These are phyloP conservation scores for Thoracochromis brauschi DNA, from an alignment of 2,113 vertebrate species.

Conservation along the genomic window DNA sequence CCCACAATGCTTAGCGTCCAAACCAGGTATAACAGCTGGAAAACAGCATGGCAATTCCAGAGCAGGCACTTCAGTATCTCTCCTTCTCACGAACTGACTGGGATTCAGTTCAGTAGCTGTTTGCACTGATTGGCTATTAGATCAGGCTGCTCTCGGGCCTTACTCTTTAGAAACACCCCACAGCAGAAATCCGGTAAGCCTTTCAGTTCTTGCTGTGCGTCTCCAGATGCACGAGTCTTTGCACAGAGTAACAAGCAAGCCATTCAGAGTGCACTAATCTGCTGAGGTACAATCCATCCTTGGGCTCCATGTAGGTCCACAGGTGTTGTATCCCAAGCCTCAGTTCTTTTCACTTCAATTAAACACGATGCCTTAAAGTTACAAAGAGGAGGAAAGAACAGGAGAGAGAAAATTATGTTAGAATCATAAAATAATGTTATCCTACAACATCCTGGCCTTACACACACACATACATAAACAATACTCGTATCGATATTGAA, in stretches of 20 bases:
- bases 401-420: not conserved
- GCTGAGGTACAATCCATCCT: not conserved
- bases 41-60: slow-evolving; percentile 30
- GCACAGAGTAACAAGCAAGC: not conserved
- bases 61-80: slow-evolving; percentile 61
- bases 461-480: accelerated
- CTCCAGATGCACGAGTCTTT: not conserved
- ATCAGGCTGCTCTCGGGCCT: not conserved
- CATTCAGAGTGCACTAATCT: not conserved
- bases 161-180: not conserved
- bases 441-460: not conserved
- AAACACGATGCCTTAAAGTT: not conserved
- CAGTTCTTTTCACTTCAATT: not conserved
- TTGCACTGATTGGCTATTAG: not conserved
- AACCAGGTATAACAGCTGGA: slow-evolving; percentile 13
- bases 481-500: no score
- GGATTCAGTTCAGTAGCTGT: slow-evolving; percentile 2
- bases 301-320: not conserved
- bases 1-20: not conserved
- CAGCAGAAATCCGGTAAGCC: not conserved
- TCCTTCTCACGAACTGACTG: not conserved
- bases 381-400: not conserved
- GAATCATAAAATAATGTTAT: not conserved
- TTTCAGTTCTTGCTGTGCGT: not conserved
- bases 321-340: not conserved